Base-by-base conservation (phyloP, 2,797 vertebrate genomes). In the Benthosema pterotum region DNA sequence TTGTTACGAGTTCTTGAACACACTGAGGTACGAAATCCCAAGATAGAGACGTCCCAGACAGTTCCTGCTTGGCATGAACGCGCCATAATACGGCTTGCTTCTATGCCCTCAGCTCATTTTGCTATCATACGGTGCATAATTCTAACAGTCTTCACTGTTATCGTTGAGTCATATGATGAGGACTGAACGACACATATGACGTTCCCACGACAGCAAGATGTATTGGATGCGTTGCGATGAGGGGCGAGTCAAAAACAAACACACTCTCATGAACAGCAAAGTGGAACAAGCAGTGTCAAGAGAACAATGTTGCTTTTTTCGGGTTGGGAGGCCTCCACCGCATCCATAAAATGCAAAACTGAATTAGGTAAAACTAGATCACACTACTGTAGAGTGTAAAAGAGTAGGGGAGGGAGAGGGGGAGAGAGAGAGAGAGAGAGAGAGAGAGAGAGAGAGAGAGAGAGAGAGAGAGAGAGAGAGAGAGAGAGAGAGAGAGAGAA, bases 161-260 rank as follows among this genome's bases (percentile, higher is more conserved):
- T 43, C 11, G 25, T n/a, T 57, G 52, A 5, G 56, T 69, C 63
- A 77, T 54, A 53, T 69, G 66, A 72, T 72, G 63, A 60, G 47
- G 46, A 57, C n/a, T 50, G 7, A 15, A 46, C 38, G 65, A 46
- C 52, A 53, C 50, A 16, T 16, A 54, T 51, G 62, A 70, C 19
- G 3, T 60, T 51, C 52, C 52, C 48, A 1, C 62, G 56, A 17
- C 68, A 72, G 63, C 51, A 58, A 9, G 15, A 62, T 32, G 69
- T 43, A 64, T 57, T 50, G 17, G 11, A 72, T 60, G 49, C 19
- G 2, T 28, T 72, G 59, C 57, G 42, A 83, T 71, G 71, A 74
- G 0, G 0, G 68, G 52, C 45, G 42, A 54, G 60, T 19, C 28
- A 22, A 15, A 56, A 32, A 47, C n/a, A 32, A 7, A 28, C 22